phyloP scores from a whole-genome alignment of 2,797 vertebrate genomes.

The Masticophis lateralis region DNA sequence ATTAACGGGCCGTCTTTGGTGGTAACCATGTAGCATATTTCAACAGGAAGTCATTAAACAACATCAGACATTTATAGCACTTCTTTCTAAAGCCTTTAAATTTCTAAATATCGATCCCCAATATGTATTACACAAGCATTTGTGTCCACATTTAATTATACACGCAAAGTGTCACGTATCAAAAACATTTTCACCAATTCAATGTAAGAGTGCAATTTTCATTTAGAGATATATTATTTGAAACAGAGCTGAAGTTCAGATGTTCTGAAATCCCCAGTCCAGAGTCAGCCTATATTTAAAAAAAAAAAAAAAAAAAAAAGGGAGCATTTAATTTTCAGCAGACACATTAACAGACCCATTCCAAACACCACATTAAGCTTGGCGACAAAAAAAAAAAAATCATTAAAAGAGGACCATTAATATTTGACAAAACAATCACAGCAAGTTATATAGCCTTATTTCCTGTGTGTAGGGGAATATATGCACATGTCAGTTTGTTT shows the following conservation, averaged over 20 bases:
- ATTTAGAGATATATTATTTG: neutral
- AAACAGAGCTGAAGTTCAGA: neutral
- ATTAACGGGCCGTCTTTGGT: neutral
- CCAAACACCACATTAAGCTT: neutral
- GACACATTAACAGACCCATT: neutral
- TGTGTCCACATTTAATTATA: neutral
- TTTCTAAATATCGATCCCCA: neutral
- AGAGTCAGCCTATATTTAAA: neutral
- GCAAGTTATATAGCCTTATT: neutral
- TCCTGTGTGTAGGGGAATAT: neutral
- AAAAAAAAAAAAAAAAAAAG: neutral
- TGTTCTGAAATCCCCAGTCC: neutral
- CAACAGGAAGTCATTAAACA: neutral
- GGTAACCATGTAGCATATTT: neutral
- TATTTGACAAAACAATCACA: neutral
- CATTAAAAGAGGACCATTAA: neutral
- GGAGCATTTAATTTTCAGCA: neutral
- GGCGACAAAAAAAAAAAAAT: neutral
- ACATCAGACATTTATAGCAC: neutral
- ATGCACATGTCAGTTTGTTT: neutral
- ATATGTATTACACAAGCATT: neutral
- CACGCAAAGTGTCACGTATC: neutral
- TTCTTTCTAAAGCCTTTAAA: constrained; percentile 21
- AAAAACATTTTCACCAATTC: neutral
- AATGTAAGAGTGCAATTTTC: neutral